Percentiles rank a stretch among this genome's conserved stretches.
Evolutionary conservation across 2,113 vertebrate species (phyloP).

Genomic region (Tamias sibiricus): DNA sequence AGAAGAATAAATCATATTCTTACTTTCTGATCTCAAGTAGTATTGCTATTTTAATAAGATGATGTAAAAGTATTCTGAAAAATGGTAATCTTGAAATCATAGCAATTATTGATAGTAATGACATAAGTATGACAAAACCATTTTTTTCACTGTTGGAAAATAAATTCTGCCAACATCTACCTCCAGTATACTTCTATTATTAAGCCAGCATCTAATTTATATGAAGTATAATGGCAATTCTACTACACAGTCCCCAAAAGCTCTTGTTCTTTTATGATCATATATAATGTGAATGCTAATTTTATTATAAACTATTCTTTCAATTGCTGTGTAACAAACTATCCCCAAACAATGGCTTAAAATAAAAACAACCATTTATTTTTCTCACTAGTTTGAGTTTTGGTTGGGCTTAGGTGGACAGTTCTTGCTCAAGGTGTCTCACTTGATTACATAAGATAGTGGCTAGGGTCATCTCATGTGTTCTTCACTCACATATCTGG

Average conservation of each 20-base stretch:
- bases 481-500: not conserved
- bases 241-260: not conserved
- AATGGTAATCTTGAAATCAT: not conserved
- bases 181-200: not conserved
- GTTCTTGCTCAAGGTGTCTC: not conserved
- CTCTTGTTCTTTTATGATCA: not conserved
- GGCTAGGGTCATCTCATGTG: not conserved
- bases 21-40: constrained; percentile 70
- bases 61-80: not conserved
- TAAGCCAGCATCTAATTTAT: not conserved
- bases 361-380: not conserved
- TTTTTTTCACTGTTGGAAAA: not conserved
- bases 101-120: not conserved
- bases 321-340: not conserved
- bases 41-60: constrained; percentile 18
- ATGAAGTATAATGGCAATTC: not conserved
- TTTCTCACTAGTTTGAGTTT: not conserved
- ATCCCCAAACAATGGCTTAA: not conserved
- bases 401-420: not conserved
- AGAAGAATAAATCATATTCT: constrained; percentile 20
- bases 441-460: not conserved
- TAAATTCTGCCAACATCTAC: not conserved
- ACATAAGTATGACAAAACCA: not conserved
- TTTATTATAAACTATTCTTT: not conserved
- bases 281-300: not conserved